Evolutionary conservation across 2,888 invertebrate species (phyloP).

Genomic region (Pecten maximus): DNA sequence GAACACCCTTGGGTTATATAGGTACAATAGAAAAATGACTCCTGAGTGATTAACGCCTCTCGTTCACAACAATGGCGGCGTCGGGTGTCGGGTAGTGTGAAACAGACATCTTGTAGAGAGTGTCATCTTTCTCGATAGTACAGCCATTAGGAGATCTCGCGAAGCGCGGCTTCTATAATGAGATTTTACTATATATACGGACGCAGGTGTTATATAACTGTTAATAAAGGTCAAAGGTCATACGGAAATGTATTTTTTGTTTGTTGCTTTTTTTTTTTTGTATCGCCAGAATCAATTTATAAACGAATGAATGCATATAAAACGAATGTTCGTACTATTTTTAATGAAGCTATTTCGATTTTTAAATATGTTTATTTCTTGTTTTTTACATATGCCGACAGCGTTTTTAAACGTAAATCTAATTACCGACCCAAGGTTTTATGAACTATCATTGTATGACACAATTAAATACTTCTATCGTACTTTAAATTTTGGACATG

Average conservation of each 20-base stretch:
- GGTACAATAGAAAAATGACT: slow-evolving; percentile 24
- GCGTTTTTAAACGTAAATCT: too few species aligned
- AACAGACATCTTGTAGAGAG: neutral
- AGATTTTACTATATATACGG: neutral
- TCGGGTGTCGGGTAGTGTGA: neutral
- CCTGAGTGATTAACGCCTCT: slow-evolving; percentile 10
- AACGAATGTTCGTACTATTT: too few species aligned
- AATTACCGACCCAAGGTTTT: too few species aligned
- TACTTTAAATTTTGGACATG: too few species aligned
- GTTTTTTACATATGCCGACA: too few species aligned
- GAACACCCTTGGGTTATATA: neutral
- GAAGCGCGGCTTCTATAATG: neutral
- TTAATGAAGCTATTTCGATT: too few species aligned
- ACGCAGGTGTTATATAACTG: neutral
- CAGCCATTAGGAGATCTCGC: neutral
- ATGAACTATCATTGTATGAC: too few species aligned
- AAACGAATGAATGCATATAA: too few species aligned
- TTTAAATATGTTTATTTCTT: too few species aligned
- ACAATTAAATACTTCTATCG: too few species aligned
- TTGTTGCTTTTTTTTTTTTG: too few species aligned
- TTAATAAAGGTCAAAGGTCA: neutral
- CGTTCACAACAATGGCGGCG: slow-evolving; percentile 14
- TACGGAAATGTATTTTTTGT: neutral
- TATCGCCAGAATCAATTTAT: too few species aligned
- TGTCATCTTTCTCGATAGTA: neutral